Percentiles rank a stretch among this genome's conserved stretches.
Evolutionary conservation across 1,140 invertebrate species (phyloP).

Genomic region (Chironomus striatipennis): DNA sequence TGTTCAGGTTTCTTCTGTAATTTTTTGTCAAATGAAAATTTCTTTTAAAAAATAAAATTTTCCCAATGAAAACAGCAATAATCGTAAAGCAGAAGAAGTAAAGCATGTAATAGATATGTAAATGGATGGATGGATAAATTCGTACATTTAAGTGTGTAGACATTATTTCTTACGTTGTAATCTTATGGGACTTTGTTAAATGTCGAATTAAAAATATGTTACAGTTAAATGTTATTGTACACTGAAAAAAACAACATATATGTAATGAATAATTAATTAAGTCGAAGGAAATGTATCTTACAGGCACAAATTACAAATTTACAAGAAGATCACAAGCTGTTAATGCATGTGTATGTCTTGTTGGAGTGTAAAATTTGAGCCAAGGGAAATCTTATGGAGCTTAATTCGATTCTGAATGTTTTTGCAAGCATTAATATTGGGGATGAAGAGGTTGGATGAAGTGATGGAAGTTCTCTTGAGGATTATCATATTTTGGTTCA

Average conservation of each 20-base stretch:
- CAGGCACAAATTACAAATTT: neutral
- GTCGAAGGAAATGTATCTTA: neutral
- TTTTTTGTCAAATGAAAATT: slow-evolving; percentile 4
- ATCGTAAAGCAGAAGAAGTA: neutral
- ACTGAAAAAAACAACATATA: neutral
- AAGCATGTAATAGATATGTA: neutral
- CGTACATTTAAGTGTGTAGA: too few relatives aligned
- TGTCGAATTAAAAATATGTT: slow-evolving; percentile 10
- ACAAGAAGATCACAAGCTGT: too few relatives aligned
- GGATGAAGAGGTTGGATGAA: too few relatives aligned
- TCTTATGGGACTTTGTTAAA: slow-evolving; percentile 6
- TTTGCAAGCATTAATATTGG: too few relatives aligned
- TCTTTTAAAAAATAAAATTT: neutral
- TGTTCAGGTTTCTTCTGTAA: neutral
- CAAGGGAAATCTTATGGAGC: too few relatives aligned
- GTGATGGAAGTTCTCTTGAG: too few relatives aligned
- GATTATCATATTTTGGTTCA: too few relatives aligned
- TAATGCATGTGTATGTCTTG: too few relatives aligned
- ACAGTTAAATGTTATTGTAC: slow-evolving; percentile 7
- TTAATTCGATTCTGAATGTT: too few relatives aligned
- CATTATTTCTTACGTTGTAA: neutral
- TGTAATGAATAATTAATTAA: slow-evolving; percentile 23
- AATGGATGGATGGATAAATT: neutral
- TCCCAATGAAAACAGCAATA: neutral
- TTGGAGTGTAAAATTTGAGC: too few relatives aligned